Evolutionary conservation across 2,113 vertebrate species (phyloP).

Genomic region (Pelusios castaneus): DNA sequence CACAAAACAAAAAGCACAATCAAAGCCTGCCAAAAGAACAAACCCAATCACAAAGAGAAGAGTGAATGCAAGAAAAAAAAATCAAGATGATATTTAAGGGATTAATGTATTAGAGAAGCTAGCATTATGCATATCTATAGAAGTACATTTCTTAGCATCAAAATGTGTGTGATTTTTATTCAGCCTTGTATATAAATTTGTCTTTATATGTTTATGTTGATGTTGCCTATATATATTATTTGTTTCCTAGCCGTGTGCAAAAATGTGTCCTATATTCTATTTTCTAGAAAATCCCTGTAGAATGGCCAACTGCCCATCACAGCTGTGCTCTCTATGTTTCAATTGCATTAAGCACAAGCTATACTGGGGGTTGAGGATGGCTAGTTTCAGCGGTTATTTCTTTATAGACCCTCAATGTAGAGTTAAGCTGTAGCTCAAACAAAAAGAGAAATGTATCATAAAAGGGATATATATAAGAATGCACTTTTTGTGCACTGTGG

Average conservation of each 20-base stretch:
- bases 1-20: background rate
- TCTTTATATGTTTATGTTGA: background rate
- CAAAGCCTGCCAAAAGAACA: background rate
- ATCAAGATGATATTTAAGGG: background rate
- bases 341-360: constrained; percentile 30
- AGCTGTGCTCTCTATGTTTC: constrained; percentile 43
- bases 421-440: background rate
- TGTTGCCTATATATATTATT: background rate
- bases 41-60: background rate
- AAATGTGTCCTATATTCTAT: constrained; percentile 32
- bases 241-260: constrained; percentile 11
- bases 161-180: accelerated
- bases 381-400: constrained; percentile 28
- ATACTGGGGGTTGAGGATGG: background rate
- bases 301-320: constrained; percentile 38
- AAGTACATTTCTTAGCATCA: background rate
- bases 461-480: background rate
- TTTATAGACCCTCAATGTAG: background rate
- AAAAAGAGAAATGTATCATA: background rate
- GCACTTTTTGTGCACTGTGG: background rate
- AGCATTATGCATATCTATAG: background rate
- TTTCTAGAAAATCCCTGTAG: constrained; percentile 19
- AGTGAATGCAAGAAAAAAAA: background rate
- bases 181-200: background rate
- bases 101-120: background rate